Base-by-base conservation (phyloP, 2,113 vertebrate genomes). In the Grammomys dolichurus region DNA sequence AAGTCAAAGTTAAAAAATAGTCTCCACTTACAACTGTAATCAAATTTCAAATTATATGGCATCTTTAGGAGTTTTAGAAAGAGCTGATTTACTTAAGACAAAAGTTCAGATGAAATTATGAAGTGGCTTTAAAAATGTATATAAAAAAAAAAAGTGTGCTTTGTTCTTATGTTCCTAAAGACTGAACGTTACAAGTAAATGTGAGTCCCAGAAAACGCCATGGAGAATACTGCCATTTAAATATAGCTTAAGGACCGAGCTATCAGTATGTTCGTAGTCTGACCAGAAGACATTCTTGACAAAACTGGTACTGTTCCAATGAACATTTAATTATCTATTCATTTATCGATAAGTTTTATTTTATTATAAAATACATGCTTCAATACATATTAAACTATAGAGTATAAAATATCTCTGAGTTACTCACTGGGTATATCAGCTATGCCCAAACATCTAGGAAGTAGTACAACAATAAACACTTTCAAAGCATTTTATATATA, bases 61-160 rank as follows among this genome's bases (percentile, higher is more conserved):
- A 91, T 94, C 75, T 95, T 72, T 90, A 96, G 95, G 77, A 72
- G 81, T 94, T 95, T 91, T 77, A 80, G 80, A 58, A 81, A 97
- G 91, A 95, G 43, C 75, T 91, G 82, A 95, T 84, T 89, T 87
- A 84, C 60, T 96, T 89, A 94, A 94, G 82, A 97, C 40, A 13
- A 89, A 95, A 91, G 77, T 89, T 91, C 31, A 92, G 93, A 89
- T 65, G 67, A 76, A 67, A 88, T 26, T 87, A 48, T 73, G 26
- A 70, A 63, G 73, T 76, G 40, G 11, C 69, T 95, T 80, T 33
- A 73, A 94, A 96, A 96, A 56, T 58, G 36, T 69, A 33, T 16
- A 36, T 17, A 69, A 36, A 36, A 67, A 67, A 65, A 56, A 40
- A 69, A 94, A 69, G n/a, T 85, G 20, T 56, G 36, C 31, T 89